Conservation (phyloP, 2,888 invertebrate genomes). For the Achlya flavicornis region DNA sequence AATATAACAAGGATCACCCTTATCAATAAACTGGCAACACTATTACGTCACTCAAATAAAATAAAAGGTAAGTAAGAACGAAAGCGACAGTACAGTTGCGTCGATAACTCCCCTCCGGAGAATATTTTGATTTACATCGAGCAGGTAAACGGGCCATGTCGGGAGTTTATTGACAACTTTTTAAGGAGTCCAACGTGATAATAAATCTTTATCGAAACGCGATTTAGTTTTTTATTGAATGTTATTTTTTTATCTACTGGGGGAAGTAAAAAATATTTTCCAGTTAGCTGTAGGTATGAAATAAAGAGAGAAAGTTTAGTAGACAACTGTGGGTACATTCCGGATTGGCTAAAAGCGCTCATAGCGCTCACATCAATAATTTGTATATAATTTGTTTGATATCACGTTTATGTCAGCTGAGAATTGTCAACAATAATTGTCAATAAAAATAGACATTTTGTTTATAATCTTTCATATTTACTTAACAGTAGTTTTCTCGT, state of each 20-base stretch:
- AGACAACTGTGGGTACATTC: too few relatives aligned
- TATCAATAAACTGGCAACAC: neutral
- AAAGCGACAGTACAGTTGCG: neutral
- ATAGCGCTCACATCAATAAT: too few relatives aligned
- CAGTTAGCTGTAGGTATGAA: neutral
- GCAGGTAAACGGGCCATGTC: constrained; percentile 7
- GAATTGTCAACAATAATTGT: too few relatives aligned
- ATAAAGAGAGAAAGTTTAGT: too few relatives aligned
- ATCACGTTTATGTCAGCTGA: too few relatives aligned
- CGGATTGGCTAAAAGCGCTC: too few relatives aligned
- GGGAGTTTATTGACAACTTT: neutral
- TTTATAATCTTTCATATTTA: too few relatives aligned
- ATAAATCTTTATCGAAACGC: constrained; percentile 2
- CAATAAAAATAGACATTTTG: too few relatives aligned
- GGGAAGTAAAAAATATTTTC: neutral
- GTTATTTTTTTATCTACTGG: neutral
- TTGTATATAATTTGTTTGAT: too few relatives aligned
- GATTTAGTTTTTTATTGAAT: constrained; percentile 5
- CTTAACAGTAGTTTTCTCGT: too few relatives aligned
- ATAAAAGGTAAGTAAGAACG: neutral
- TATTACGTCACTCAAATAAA: neutral
- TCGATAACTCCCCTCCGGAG: neutral
- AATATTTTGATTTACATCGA: constrained; percentile 12
- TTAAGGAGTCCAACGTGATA: neutral
- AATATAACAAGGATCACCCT: too few relatives aligned